Percentiles rank a stretch among this genome's conserved stretches.
Conservation (phyloP, 2,113 vertebrate genomes). For the Eptesicus fuscus region DNA sequence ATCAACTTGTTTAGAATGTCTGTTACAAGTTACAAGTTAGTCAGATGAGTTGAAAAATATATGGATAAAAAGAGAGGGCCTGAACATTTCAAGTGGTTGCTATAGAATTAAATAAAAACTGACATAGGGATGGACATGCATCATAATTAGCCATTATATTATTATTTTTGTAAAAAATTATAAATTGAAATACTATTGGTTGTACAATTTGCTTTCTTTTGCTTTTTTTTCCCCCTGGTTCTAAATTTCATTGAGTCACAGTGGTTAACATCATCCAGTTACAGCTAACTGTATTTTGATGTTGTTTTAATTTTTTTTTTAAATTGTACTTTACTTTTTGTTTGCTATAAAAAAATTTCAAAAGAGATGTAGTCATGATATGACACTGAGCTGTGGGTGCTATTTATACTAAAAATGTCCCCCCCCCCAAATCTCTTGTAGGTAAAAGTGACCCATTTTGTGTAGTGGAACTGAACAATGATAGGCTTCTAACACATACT, state of each 20-base stretch:
- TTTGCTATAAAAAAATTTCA: background rate
- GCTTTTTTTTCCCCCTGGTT: slow-evolving; percentile 52
- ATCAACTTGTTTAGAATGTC: slow-evolving; percentile 51
- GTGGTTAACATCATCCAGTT: slow-evolving; percentile 40
- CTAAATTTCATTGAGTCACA: slow-evolving; percentile 44
- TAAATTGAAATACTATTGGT: slow-evolving; percentile 15
- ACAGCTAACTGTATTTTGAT: slow-evolving; percentile 31
- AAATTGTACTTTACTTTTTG: background rate
- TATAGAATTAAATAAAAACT: slow-evolving; percentile 47
- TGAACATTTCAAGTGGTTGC: background rate
- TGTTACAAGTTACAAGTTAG: slow-evolving; percentile 47
- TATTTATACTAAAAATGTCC: slow-evolving; percentile 39
- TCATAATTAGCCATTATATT: background rate
- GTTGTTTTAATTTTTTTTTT: background rate
- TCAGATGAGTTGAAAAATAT: slow-evolving; percentile 45
- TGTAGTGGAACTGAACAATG: slow-evolving; percentile 97
- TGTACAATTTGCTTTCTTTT: slow-evolving; percentile 13
- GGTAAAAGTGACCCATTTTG: slow-evolving; percentile 99
- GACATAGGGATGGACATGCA: background rate
- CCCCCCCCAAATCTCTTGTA: slow-evolving; percentile 73
- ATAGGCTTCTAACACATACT: slow-evolving; percentile 95
- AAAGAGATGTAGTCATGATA: background rate
- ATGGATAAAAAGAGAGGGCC: slow-evolving; percentile 10
- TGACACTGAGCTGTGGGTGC: background rate
- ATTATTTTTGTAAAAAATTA: slow-evolving; percentile 12